Conservation (phyloP, 2,797 vertebrate genomes). For the Carapus acus region DNA sequence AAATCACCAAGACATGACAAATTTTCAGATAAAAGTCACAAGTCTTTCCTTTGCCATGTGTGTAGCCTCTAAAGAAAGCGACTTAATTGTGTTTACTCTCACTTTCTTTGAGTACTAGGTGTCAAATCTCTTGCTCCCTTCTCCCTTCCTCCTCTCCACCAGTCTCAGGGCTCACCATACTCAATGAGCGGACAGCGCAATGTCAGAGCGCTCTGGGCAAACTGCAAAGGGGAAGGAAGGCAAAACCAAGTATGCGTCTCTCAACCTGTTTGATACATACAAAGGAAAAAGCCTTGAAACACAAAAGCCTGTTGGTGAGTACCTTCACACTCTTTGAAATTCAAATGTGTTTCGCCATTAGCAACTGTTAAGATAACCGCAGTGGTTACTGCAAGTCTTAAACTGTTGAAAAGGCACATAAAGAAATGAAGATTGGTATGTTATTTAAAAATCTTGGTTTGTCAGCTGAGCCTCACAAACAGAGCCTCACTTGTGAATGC, state of each 20-base stretch:
- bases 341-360: no score
- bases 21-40: background rate
- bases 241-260: conserved; percentile 96
- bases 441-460: conserved; percentile 13
- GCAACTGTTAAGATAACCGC: background rate
- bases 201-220: conserved; percentile 99
- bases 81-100: conserved; percentile 20
- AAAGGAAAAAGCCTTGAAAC: conserved; percentile 98
- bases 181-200: conserved; percentile 99
- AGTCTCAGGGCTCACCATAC: conserved; percentile 94
- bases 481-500: conserved; percentile 64
- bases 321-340: no score
- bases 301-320: conserved; percentile 95
- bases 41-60: conserved; percentile 12
- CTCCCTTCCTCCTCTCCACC: conserved; percentile 6
- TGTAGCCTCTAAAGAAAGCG: background rate
- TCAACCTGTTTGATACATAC: conserved; percentile 99
- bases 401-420: no score
- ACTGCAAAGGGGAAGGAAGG: conserved; percentile 99
- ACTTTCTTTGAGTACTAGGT: conserved; percentile 16
- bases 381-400: conserved; percentile 2
- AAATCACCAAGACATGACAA: conserved; percentile 5
- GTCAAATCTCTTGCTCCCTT: conserved; percentile 26
- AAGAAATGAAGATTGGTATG: conserved; percentile 5
- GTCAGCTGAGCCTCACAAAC: conserved; percentile 50